Evolutionary conservation across 2,113 vertebrate species (phyloP), one percentile per base, ranked within the genome.

Genomic region (Pseudonaja textilis): DNA sequence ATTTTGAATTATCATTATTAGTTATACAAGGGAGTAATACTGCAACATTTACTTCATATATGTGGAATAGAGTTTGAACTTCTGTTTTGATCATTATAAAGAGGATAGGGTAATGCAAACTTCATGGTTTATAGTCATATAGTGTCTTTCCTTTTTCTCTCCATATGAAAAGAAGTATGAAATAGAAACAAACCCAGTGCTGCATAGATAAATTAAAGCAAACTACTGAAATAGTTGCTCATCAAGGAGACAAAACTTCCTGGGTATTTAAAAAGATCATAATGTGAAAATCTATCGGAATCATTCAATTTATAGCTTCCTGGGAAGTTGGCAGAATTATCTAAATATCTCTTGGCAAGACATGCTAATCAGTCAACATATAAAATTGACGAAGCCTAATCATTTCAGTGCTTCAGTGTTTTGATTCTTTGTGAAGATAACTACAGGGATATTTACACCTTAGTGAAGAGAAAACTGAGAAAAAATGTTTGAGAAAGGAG

Each of bases 211-310:
- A 1, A 39, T 81, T 81, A 20, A 39, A 81, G 2, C 18, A 22
- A 56, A 54, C 39, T 88, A 89, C 10, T 18, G 64, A 93, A 29
- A 0, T 3, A 93, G 85, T 91, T 96, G 91, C 90, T 29, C 9
- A 0, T 87, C 23, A 89, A 91, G 91, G 55, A 90, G 89, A 5
- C 47, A 47, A 87, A 87, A 25, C 86, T 26, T 87, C 20, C 81
- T 93, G 94, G 93, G 39, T 95, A 94, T 94, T 91, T 89, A 57
- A 91, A 87, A 90, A 0, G 0, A 74, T 74, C 90, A 34, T 50
- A 29, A 26, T 11, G 2, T 59, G 92, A 91, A 2, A 94, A 93
- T 91, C 93, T 93, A 95, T 96, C 94, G 96, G 95, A 93, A 90
- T 95, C 91, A 86, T 86, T 56, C 74, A 74, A 81, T 47, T 26